phyloP scores from a whole-genome alignment of 2,888 invertebrate species.

The Sarcophaga caerulescens region DNA sequence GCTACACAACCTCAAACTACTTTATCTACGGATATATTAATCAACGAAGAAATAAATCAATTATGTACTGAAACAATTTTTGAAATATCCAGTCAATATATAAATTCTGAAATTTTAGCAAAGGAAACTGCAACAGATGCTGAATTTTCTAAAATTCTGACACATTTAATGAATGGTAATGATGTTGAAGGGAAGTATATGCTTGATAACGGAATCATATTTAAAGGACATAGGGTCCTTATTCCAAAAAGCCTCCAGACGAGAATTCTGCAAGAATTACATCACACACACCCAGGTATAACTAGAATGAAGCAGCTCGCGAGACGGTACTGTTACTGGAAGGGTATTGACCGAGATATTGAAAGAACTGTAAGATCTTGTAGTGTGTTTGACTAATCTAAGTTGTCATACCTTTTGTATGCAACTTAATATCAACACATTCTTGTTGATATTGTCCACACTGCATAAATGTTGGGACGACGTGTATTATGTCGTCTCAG shows the following conservation, averaged over 20 bases:
- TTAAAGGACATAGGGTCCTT: slow-evolving; percentile 64
- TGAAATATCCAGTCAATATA: slow-evolving; percentile 26
- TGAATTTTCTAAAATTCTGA: too few species aligned
- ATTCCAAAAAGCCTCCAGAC: slow-evolving; percentile 52
- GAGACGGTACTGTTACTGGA: slow-evolving; percentile 72
- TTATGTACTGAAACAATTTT: slow-evolving; percentile 24
- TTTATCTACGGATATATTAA: not conserved
- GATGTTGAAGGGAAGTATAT: slow-evolving; percentile 21
- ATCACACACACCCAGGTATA: slow-evolving; percentile 71
- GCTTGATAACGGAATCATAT: slow-evolving; percentile 50
- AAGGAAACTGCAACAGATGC: too few species aligned
- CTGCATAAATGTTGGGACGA: too few species aligned
- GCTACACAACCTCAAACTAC: slow-evolving; percentile 22
- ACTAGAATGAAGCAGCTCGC: slow-evolving; percentile 73
- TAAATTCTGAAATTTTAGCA: too few species aligned
- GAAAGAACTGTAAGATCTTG: too few species aligned
- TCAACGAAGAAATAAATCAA: slow-evolving; percentile 31
- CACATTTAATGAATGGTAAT: not conserved
- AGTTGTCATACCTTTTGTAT: too few species aligned
- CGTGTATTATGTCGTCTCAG: too few species aligned
- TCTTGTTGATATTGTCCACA: too few species aligned
- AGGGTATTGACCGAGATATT: slow-evolving; percentile 67
- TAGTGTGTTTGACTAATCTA: too few species aligned
- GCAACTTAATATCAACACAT: too few species aligned
- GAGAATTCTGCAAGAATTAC: slow-evolving; percentile 64